Conservation (phyloP, 1,140 invertebrate genomes). For the Drosophila rhopaloa region DNA sequence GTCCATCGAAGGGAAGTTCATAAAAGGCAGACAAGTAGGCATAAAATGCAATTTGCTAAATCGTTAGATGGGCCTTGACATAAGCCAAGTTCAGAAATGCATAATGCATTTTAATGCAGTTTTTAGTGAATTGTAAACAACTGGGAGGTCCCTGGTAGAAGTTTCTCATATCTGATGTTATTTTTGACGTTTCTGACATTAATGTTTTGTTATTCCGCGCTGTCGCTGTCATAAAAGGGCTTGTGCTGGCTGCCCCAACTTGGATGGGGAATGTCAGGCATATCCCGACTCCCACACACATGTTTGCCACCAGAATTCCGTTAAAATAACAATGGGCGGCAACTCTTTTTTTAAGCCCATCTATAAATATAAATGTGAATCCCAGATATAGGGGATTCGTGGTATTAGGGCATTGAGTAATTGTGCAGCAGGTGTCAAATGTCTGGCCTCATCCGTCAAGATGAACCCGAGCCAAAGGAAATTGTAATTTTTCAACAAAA, state of each 20-base stretch:
- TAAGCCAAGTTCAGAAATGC: slow-evolving; percentile 49
- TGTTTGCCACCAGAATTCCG: slow-evolving; percentile 35
- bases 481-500: slow-evolving; percentile 74
- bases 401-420: slow-evolving; percentile 76
- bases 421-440: slow-evolving; percentile 79
- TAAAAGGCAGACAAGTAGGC: slow-evolving; percentile 21
- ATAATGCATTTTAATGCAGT: slow-evolving; percentile 74
- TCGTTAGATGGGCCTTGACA: slow-evolving; percentile 26
- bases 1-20: slow-evolving; percentile 34
- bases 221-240: slow-evolving; percentile 71
- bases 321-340: slow-evolving; percentile 54
- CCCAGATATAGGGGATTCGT: slow-evolving; percentile 43
- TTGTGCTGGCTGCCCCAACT: slow-evolving; percentile 21
- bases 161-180: slow-evolving; percentile 35
- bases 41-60: slow-evolving; percentile 26
- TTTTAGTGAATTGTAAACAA: slow-evolving; percentile 65
- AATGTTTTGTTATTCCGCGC: slow-evolving; percentile 73
- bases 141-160: slow-evolving; percentile 54
- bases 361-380: slow-evolving; percentile 61
- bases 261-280: slow-evolving; percentile 13
- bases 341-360: slow-evolving; percentile 61
- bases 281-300: slow-evolving; percentile 50
- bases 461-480: slow-evolving; percentile 37
- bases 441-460: slow-evolving; percentile 58
- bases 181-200: slow-evolving; percentile 81